These are phyloP conservation scores for Podotricha telesiphe DNA, from an alignment of 2,888 invertebrate species.

Conservation along the genomic window DNA sequence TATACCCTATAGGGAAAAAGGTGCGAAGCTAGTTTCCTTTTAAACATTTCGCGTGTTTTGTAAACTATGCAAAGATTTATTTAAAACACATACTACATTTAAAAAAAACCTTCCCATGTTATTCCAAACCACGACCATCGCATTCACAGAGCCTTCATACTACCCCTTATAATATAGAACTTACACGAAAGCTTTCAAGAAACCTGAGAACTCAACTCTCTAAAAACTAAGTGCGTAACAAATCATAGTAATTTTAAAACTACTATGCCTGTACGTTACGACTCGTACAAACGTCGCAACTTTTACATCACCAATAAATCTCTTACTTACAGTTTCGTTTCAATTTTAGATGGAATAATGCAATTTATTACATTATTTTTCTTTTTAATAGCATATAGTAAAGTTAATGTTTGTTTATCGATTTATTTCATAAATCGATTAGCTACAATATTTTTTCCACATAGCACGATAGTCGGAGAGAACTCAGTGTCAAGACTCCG, in stretches of 20 bases:
- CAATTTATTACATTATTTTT: constrained; percentile 22
- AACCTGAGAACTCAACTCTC: constrained; percentile 14
- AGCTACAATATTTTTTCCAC: too few species aligned
- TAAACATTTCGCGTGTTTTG: too few species aligned
- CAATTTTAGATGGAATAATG: constrained; percentile 42
- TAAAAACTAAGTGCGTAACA: constrained; percentile 38
- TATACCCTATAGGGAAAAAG: too few species aligned
- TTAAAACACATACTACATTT: too few species aligned
- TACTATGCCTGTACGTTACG: constrained; percentile 62
- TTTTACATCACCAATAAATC: constrained; percentile 72
- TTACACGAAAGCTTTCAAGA: neutral
- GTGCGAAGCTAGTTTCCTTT: too few species aligned
- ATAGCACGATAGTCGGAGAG: too few species aligned
- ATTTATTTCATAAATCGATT: too few species aligned
- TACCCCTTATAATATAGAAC: neutral
- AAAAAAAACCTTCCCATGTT: too few species aligned
- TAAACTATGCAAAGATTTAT: too few species aligned
- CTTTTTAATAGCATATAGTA: neutral
- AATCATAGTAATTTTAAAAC: constrained; percentile 56
- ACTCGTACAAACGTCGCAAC: constrained; percentile 64
- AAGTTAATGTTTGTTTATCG: neutral
- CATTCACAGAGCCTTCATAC: too few species aligned
- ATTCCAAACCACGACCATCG: too few species aligned
- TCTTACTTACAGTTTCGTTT: constrained; percentile 59
- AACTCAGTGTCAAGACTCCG: too few species aligned